Conservation (phyloP, 2,113 vertebrate species). For the Thryonomys swinderianus region DNA sequence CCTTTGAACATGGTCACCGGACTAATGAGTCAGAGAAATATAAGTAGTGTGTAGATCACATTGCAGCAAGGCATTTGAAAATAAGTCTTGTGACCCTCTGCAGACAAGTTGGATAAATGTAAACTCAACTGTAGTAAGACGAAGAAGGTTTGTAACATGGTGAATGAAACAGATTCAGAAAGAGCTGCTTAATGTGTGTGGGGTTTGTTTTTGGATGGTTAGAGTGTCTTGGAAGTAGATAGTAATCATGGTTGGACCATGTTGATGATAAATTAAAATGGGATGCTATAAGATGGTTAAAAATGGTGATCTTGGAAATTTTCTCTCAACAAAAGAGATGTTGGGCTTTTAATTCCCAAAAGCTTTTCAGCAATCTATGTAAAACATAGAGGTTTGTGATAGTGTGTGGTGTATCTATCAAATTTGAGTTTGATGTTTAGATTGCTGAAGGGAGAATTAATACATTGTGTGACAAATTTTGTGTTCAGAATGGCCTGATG, state of each 20-base stretch:
- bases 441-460: background rate
- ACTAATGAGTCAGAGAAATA: conserved; percentile 20
- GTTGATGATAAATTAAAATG: background rate
- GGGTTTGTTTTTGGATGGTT: background rate
- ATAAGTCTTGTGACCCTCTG: background rate
- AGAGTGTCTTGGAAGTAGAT: background rate
- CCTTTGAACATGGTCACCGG: background rate
- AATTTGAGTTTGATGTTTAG: background rate
- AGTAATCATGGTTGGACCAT: background rate
- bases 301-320: background rate
- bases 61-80: background rate
- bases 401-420: background rate
- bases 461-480: background rate
- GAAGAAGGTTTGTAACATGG: background rate
- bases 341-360: conserved; percentile 30
- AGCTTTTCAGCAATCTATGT: background rate
- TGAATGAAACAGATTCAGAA: background rate
- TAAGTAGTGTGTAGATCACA: background rate
- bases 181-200: background rate
- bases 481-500: background rate
- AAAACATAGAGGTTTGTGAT: background rate
- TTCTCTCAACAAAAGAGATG: background rate
- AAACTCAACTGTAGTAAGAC: background rate
- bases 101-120: background rate
- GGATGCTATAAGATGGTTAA: background rate